Conservation (phyloP, 2,888 invertebrate genomes). For the Eilema caniola region DNA sequence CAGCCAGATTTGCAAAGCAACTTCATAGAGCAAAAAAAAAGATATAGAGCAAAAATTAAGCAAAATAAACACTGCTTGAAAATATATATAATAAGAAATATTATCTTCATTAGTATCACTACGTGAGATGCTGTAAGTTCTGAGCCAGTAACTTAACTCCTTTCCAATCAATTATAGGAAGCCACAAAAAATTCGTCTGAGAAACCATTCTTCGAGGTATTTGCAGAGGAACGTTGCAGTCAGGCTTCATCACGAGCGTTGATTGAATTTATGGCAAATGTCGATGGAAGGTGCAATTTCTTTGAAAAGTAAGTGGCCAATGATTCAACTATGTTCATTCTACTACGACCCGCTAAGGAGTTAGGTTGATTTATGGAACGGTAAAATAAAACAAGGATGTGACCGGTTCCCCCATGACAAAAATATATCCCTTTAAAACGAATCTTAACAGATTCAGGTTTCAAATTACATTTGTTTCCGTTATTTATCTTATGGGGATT, state of each 20-base stretch:
- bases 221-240: conserved; percentile 85
- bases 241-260: conserved; percentile 86
- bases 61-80: too few species aligned
- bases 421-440: too few species aligned
- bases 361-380: too few species aligned
- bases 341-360: too few species aligned
- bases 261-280: conserved; percentile 89
- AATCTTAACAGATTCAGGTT: background rate
- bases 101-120: too few species aligned
- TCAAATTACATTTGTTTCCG: background rate
- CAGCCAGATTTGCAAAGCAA: too few species aligned
- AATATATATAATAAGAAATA: too few species aligned
- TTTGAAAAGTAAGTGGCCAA: conserved; percentile 81
- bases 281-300: conserved; percentile 87
- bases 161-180: conserved; percentile 61
- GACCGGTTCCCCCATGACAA: too few species aligned
- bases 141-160: background rate
- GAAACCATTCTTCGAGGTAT: conserved; percentile 85
- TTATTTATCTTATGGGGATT: too few species aligned
- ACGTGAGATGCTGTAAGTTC: background rate
- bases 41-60: too few species aligned
- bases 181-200: conserved; percentile 67
- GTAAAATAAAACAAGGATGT: too few species aligned
- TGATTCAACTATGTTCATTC: background rate
- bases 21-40: too few species aligned